Evolutionary conservation across 2,797 vertebrate genomes (phyloP).

Genomic region (Poeciliopsis presidionis): DNA sequence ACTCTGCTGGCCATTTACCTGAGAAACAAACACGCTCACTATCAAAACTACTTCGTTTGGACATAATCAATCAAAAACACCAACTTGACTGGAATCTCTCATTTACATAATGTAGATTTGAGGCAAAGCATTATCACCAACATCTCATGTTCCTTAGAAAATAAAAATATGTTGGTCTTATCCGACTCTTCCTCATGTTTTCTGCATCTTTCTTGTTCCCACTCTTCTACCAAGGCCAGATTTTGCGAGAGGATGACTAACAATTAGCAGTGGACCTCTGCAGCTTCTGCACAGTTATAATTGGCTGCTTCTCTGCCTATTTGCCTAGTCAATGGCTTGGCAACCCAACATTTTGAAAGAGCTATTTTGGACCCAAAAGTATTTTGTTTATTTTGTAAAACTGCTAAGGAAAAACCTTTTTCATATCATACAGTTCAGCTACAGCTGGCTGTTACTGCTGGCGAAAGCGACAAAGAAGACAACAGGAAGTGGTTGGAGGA

Average conservation of each 20-base stretch:
- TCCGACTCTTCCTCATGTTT: not conserved
- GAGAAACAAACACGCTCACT: slow-evolving; percentile 30
- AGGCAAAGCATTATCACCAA: not conserved
- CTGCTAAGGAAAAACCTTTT: no score
- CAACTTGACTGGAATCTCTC: no score
- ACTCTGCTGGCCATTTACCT: slow-evolving; percentile 92
- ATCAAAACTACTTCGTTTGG: not conserved
- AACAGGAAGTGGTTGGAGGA: no score
- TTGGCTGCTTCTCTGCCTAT: not conserved
- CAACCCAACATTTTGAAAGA: no score
- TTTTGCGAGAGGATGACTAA: not conserved
- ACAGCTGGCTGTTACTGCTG: no score
- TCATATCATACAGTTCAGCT: no score
- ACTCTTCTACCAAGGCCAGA: not conserved
- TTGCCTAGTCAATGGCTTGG: not conserved
- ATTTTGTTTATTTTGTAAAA: no score
- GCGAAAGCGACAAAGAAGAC: no score
- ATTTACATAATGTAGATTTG: not conserved
- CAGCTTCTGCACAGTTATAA: not conserved
- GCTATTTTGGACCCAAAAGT: no score
- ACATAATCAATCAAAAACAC: not conserved
- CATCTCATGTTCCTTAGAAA: not conserved
- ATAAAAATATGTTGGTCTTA: not conserved
- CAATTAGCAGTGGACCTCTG: not conserved
- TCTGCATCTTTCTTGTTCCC: not conserved